Conservation (phyloP, 2,113 vertebrate genomes). For the Passerina amoena region DNA sequence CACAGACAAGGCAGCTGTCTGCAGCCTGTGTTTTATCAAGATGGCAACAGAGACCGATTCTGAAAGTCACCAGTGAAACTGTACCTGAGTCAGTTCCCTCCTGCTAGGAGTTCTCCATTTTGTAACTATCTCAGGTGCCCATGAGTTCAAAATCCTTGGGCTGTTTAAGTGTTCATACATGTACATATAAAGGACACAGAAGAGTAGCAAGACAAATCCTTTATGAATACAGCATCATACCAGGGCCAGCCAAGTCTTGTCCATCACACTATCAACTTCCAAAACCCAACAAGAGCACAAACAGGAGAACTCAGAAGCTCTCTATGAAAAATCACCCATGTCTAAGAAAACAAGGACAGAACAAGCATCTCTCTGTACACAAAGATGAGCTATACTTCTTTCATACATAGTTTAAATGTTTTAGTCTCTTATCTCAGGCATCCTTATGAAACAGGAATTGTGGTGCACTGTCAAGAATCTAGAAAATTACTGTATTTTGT, state of each 20-base stretch:
- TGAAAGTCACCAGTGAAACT: not conserved
- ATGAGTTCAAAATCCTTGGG: not conserved
- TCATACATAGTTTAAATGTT: not conserved
- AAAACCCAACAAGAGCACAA: not conserved
- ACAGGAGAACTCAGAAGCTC: not conserved
- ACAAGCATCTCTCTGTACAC: not conserved
- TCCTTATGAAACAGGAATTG: not conserved
- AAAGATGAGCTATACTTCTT: not conserved
- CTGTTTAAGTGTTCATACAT: not conserved
- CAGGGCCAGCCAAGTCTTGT: not conserved
- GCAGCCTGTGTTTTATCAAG: not conserved
- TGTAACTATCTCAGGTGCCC: not conserved
- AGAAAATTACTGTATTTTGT: not conserved
- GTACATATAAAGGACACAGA: not conserved
- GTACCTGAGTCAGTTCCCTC: rapidly evolving
- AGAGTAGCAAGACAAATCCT: not conserved
- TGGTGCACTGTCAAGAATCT: not conserved
- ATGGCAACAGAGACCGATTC: not conserved
- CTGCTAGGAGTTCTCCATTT: not conserved
- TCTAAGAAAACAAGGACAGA: not conserved
- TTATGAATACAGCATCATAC: not conserved
- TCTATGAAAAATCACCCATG: not conserved
- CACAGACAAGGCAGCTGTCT: not conserved
- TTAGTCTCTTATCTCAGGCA: not conserved
- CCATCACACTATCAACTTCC: not conserved